phyloP scores from a whole-genome alignment of 1,140 invertebrate species.

The Latrodectus geometricus region DNA sequence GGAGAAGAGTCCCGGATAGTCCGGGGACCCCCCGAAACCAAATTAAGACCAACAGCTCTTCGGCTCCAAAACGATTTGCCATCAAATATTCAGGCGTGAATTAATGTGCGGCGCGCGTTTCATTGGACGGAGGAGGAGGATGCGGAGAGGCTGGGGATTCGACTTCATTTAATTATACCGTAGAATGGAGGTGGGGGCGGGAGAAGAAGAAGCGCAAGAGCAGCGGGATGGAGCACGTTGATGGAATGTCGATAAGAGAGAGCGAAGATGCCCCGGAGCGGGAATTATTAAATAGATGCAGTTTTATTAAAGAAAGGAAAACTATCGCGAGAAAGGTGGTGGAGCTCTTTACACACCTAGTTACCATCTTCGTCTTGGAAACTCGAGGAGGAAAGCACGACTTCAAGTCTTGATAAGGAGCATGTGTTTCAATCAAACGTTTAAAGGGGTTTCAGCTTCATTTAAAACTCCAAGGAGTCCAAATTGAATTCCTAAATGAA shows the following conservation, averaged over 20 bases:
- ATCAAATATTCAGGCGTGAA: conserved; percentile 63
- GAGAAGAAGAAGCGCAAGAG: conserved; percentile 28
- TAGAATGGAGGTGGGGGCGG: conserved; percentile 15
- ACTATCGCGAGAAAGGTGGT: neutral
- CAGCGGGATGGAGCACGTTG: conserved; percentile 1
- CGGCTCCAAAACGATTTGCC: conserved; percentile 57
- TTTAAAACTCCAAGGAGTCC: too few relatives aligned
- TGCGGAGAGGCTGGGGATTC: conserved; percentile 30
- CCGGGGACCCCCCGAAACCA: conserved; percentile 43
- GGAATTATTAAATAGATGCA: conserved; percentile 50
- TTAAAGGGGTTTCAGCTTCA: too few relatives aligned
- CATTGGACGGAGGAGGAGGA: conserved; percentile 40
- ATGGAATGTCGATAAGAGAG: conserved; percentile 58
- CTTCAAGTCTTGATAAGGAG: too few relatives aligned
- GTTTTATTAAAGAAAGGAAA: conserved; percentile 51
- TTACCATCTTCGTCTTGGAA: too few relatives aligned
- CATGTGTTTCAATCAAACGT: too few relatives aligned
- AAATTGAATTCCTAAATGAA: too few relatives aligned
- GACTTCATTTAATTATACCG: conserved; percentile 59
- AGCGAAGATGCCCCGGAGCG: conserved; percentile 1
- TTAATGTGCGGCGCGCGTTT: conserved; percentile 61
- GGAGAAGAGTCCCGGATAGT: conserved; percentile 43
- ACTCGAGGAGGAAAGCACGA: too few relatives aligned
- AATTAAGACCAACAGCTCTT: conserved; percentile 63
- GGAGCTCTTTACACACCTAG: neutral